Evolutionary conservation across 2,797 vertebrate species (phyloP).

Genomic region (Sebastiscus albofasciatus): DNA sequence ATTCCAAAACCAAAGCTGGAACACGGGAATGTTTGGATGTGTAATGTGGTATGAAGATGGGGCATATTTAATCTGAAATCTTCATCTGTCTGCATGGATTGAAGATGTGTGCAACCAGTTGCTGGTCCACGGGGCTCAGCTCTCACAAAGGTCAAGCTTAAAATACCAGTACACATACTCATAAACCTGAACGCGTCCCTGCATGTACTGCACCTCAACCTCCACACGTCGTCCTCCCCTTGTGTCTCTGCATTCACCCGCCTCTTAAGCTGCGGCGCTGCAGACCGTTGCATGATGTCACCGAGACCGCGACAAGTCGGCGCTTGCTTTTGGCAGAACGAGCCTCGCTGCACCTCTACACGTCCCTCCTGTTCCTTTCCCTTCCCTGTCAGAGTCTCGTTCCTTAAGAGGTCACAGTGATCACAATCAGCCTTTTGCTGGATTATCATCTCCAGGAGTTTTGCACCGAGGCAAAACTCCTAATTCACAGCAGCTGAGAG

Average conservation of each 20-base stretch:
- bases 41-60: background rate
- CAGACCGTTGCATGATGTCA: constrained; percentile 43
- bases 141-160: background rate
- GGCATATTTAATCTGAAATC: background rate
- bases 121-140: background rate
- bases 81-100: background rate
- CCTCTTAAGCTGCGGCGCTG: constrained; percentile 2
- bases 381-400: background rate
- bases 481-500: constrained; percentile 21
- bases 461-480: background rate
- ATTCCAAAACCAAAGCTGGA: background rate
- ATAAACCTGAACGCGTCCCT: background rate
- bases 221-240: background rate
- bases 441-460: background rate
- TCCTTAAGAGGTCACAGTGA: constrained; percentile 10
- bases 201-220: constrained; percentile 25
- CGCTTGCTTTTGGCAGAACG: constrained; percentile 39
- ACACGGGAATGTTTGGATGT: background rate
- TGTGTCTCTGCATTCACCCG: constrained; percentile 2
- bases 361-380: background rate
- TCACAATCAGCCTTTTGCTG: constrained; percentile 2
- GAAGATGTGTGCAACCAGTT: background rate
- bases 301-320: constrained; percentile 17
- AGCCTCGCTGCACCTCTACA: constrained; percentile 35
- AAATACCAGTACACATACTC: background rate